These are phyloP conservation scores for Adoxophyes honmai DNA, from an alignment of 1,140 invertebrate species.

Conservation along the genomic window DNA sequence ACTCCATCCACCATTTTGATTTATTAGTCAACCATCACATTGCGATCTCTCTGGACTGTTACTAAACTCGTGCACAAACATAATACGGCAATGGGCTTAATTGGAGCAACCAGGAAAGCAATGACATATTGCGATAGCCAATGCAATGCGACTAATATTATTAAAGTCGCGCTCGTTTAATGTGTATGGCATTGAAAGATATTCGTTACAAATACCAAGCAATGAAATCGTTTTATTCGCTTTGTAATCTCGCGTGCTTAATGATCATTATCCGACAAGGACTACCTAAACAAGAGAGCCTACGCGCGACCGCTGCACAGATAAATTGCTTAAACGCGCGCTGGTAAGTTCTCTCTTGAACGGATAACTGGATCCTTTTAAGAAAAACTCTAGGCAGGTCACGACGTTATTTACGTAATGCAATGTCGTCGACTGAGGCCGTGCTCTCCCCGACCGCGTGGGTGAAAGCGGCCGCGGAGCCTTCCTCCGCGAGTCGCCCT, in stretches of 20 bases:
- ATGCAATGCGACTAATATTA: background rate
- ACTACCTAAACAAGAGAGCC: background rate
- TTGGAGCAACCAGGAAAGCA: slow-evolving; percentile 22
- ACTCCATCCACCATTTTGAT: slow-evolving; percentile 16
- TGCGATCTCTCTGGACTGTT: slow-evolving; percentile 18
- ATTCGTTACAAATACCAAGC: background rate
- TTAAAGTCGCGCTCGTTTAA: background rate
- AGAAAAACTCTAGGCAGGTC: slow-evolving; percentile 18
- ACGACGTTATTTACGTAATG: slow-evolving; percentile 19
- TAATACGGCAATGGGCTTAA: slow-evolving; percentile 22
- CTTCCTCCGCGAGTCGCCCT: slow-evolving; percentile 3
- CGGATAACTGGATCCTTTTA: slow-evolving; percentile 2
- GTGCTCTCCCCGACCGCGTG: slow-evolving; percentile 11
- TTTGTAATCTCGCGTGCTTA: slow-evolving; percentile 5
- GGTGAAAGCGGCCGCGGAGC: slow-evolving; percentile 15
- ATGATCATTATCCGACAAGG: slow-evolving; percentile 9
- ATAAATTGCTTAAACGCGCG: background rate
- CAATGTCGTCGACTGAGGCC: slow-evolving; percentile 3
- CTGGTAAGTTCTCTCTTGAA: background rate
- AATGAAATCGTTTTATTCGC: background rate
- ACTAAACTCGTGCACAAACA: slow-evolving; percentile 13
- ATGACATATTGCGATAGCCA: slow-evolving; percentile 11
- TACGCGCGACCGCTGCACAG: background rate
- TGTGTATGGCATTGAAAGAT: background rate
- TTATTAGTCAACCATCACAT: slow-evolving; percentile 20